Base-by-base conservation (phyloP, 2,113 vertebrate species). In the Antechinus stuartii region DNA sequence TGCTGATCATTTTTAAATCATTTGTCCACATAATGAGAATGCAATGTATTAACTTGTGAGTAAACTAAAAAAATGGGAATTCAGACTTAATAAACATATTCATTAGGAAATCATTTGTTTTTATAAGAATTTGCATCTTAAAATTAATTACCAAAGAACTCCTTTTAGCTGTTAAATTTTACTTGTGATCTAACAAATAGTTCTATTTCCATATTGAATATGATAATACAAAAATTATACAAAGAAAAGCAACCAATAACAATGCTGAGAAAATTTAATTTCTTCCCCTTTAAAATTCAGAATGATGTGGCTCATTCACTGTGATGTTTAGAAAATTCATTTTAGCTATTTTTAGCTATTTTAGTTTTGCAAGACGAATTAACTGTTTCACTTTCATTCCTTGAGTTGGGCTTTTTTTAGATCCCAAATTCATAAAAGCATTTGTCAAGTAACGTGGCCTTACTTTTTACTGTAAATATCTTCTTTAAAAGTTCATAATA, bases 381-480 rank as follows among this genome's bases (percentile, higher is more conserved):
- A 6, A 89, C 47, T 92, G 92, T 94, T 96, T 42, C 84, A 90
- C 89, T 90, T 96, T 3, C 4, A 50, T 91, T 96, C 93, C 68
- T 94, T 92, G 50, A 92, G 23, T 46, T 97, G 30, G 90, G 53
- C 27, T 93, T 95, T 95, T 56, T 89, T 14, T 90, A 52, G 93
- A 97, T 84, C 54, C 27, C 53, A 94, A 96, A 95, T 95, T 91
- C 49, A 61, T 5, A 0, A 92, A 42, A 7, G 90, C 30, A 92
- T 52, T 54, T 96, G 90, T 90, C 47, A 55, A 92, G 47, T 90
- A 96, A 96, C 95, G 95, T 91, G 8, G 90, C 54, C 90, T 90
- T 92, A 54, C 35, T 2, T 50, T 93, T 10, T 84, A 2, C 42
- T 94, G 55, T 14, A 54, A 22, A 0, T n/a, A 94, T 93, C 76